Conservation (phyloP, 2,888 invertebrate genomes). For the Polietes domitor region DNA sequence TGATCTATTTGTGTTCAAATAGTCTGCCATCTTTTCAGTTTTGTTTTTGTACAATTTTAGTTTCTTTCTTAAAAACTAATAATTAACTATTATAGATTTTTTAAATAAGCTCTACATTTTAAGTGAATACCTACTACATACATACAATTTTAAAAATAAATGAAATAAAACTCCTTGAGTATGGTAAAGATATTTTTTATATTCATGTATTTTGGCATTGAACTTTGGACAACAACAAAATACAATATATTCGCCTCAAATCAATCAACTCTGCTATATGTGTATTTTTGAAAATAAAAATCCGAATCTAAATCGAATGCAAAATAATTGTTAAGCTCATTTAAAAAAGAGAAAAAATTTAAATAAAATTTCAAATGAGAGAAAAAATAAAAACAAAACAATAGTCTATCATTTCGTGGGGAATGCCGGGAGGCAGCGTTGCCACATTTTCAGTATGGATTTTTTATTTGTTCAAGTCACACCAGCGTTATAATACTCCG, state of each 20-base stretch:
- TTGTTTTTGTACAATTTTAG: neutral
- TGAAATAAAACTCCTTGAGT: constrained; percentile 20
- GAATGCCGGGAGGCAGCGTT: neutral
- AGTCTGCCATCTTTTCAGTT: constrained; percentile 57
- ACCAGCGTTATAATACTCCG: too few species aligned
- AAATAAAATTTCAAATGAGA: constrained; percentile 23
- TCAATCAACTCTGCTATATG: constrained; percentile 51
- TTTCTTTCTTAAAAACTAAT: constrained; percentile 16
- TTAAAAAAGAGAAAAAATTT: constrained; percentile 37
- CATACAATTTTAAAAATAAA: neutral
- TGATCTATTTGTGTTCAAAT: constrained; percentile 63
- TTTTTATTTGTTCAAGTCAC: too few species aligned
- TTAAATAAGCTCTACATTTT: constrained; percentile 33
- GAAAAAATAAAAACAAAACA: neutral
- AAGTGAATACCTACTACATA: constrained; percentile 6
- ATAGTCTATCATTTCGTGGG: neutral
- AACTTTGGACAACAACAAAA: constrained; percentile 27
- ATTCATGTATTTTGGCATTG: constrained; percentile 21
- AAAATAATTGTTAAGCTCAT: constrained; percentile 62
- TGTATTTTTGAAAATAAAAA: constrained; percentile 31
- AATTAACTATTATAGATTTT: constrained; percentile 29
- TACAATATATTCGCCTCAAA: constrained; percentile 34
- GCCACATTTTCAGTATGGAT: too few species aligned
- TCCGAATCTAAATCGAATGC: constrained; percentile 1
- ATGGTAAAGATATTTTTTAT: constrained; percentile 22